phyloP scores from a whole-genome alignment of 2,113 vertebrate species.

The Nestor notabilis region DNA sequence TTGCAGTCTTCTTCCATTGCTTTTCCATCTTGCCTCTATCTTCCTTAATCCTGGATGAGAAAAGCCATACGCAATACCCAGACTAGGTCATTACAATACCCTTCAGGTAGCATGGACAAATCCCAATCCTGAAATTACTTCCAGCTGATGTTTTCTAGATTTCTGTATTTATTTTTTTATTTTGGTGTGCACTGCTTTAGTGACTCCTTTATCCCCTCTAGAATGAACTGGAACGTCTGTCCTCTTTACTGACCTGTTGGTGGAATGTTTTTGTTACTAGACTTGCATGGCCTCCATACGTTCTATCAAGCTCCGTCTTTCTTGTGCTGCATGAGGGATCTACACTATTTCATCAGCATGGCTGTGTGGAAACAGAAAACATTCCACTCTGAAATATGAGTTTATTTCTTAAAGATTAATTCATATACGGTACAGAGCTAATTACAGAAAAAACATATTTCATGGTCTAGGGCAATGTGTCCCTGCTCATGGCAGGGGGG shows the following conservation, averaged over 20 bases:
- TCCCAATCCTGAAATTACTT: neutral
- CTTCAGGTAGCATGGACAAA: neutral
- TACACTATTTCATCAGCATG: neutral
- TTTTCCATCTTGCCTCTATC: neutral
- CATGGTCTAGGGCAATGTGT: neutral
- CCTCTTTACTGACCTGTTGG: neutral
- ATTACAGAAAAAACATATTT: neutral
- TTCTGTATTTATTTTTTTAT: neutral
- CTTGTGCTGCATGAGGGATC: neutral
- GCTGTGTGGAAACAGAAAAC: neutral
- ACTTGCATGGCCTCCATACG: fast-evolving
- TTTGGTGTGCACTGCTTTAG: neutral
- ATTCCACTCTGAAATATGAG: neutral
- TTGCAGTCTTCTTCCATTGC: neutral
- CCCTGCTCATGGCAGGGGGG: neutral
- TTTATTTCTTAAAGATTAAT: neutral
- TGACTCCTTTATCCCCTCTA: neutral
- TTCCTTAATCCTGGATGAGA: neutral
- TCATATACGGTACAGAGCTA: neutral
- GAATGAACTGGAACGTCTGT: neutral
- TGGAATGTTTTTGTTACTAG: neutral
- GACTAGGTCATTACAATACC: too few relatives aligned
- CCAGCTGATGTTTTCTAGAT: neutral
- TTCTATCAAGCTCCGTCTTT: neutral
- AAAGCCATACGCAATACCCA: neutral